Conservation (phyloP, 2,888 invertebrate species). For the Platycnemis pennipes region DNA sequence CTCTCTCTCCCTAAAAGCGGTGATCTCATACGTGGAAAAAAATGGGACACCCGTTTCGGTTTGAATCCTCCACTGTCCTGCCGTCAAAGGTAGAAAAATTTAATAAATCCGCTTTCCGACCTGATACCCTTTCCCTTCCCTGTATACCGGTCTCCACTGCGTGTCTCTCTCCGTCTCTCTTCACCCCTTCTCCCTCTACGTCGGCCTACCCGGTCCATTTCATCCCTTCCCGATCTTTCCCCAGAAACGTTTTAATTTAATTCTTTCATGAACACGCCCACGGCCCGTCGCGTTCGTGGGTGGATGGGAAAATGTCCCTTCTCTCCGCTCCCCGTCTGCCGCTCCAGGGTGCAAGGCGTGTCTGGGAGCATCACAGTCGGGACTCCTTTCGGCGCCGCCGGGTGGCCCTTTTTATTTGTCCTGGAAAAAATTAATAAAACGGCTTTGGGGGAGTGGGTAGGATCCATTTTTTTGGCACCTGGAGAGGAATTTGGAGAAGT, state of each 20-base stretch:
- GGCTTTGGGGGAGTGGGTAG: not conserved
- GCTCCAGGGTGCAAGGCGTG: not conserved
- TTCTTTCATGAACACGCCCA: not conserved
- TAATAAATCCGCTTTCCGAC: slow-evolving; percentile 2
- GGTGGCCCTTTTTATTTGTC: not conserved
- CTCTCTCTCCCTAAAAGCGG: not conserved
- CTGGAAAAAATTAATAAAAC: not conserved
- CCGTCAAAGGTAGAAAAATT: slow-evolving; percentile 20
- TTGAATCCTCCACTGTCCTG: not conserved
- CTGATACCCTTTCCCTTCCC: not conserved
- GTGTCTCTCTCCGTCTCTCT: not conserved
- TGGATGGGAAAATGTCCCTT: not conserved
- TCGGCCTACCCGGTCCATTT: not conserved
- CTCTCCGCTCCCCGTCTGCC: not conserved
- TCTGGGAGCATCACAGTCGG: not conserved
- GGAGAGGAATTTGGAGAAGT: not conserved
- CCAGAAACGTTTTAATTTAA: not conserved
- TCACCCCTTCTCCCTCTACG: not conserved
- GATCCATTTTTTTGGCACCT: not conserved
- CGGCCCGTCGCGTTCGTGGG: not conserved
- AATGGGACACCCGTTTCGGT: not conserved
- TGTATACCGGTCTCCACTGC: not conserved
- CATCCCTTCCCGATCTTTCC: not conserved
- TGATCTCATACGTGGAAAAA: not conserved
- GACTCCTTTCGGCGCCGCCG: not conserved